Percentiles rank a stretch among this genome's conserved stretches.
phyloP scores from a whole-genome alignment of 2,888 invertebrate species.

The Pammene fasciana region DNA sequence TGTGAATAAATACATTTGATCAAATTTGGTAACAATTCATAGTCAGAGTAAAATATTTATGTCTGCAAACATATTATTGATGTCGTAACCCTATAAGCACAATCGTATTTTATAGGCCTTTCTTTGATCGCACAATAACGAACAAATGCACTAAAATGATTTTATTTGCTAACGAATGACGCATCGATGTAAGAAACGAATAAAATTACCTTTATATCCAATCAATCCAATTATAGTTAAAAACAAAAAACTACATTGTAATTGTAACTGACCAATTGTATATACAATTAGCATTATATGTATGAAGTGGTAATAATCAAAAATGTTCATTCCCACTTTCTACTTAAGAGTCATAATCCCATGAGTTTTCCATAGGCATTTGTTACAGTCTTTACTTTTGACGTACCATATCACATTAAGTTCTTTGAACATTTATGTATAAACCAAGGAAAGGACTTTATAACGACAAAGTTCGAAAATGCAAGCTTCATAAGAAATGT shows the following conservation, averaged over 20 bases:
- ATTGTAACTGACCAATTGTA: slow-evolving; percentile 50
- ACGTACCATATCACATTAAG: slow-evolving; percentile 16
- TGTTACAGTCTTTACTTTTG: neutral
- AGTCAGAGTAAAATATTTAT: too few relatives aligned
- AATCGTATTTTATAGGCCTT: neutral
- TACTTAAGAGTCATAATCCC: neutral
- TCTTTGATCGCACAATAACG: slow-evolving; percentile 25
- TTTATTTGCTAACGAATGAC: slow-evolving; percentile 52
- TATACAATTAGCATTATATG: neutral
- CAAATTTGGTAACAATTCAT: too few relatives aligned
- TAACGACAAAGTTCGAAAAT: slow-evolving; percentile 41
- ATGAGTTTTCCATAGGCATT: neutral
- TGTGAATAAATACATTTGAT: too few relatives aligned
- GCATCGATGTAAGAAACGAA: slow-evolving; percentile 55
- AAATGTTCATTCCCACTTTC: neutral
- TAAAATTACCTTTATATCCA: slow-evolving; percentile 56
- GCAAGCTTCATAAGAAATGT: slow-evolving; percentile 31
- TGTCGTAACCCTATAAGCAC: neutral
- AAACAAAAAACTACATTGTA: slow-evolving; percentile 69
- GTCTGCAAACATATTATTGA: neutral
- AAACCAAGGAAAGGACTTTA: slow-evolving; percentile 15
- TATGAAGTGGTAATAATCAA: neutral
- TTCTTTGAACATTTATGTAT: neutral
- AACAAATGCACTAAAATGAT: slow-evolving; percentile 43
- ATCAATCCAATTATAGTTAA: slow-evolving; percentile 55